Evolutionary conservation across 2,888 invertebrate species (phyloP), one percentile per base, ranked within the genome.

Genomic region (Lepidochitona cinerea): DNA sequence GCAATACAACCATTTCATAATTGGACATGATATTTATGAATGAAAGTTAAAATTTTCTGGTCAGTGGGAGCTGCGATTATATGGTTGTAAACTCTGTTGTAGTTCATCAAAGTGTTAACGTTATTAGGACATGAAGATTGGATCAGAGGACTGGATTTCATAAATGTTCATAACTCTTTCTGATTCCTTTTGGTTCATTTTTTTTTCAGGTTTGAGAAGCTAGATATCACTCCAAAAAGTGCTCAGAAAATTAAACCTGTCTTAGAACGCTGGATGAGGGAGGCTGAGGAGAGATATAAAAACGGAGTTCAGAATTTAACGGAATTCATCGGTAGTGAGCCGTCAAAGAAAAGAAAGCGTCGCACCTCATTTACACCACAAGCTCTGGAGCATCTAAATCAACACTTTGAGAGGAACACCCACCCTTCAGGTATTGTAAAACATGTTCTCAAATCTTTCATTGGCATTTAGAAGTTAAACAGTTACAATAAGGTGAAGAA

Each of bases 211-310:
- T 98, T 98, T 94, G 98, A 98, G 93, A 98, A 98, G 93, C 93
- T 98, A 93, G 98, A 98, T 93, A 98, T 98, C 89, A 98, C 98
- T 89, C 98, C 98, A 91, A 98, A 98, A 93, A 98, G 98, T 93
- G 98, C 98, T 89, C 97, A 97, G 93, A 98, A 98, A 94, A 98
- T 98, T 91, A 98, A 98, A 92, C 98, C 98, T 84, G 98, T 98
- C 87, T 94, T 98, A 90, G 98, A 98, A 92, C 94, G 96, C 92
- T 98, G 98, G 98, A 98, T 98, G 97, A 96, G 96, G 92, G 98
- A 98, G 92, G 98, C 98, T 71, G 98, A 98, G 93, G 97, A 97
- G 93, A 96, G 97, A 95, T 97, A 90, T 76, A 90, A 90, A 76
- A 89, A 89, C 76, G 90, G 90, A 14, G 96, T 96, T 90, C 97